phyloP scores from a whole-genome alignment of 2,888 invertebrate genomes.

The Myathropa florea region DNA sequence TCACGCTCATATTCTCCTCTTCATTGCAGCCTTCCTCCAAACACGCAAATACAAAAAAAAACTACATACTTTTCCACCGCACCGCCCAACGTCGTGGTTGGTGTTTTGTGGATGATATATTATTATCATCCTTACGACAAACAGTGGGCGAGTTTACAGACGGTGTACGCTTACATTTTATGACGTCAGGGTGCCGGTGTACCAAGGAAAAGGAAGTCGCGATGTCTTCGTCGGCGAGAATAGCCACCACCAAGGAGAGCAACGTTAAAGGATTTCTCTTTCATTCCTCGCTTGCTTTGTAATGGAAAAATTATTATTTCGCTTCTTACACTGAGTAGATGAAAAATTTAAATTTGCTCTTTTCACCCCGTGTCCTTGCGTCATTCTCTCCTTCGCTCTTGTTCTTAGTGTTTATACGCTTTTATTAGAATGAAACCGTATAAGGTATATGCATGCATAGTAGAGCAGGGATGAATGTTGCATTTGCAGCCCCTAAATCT shows the following conservation, averaged over 20 bases:
- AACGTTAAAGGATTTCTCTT: slow-evolving; percentile 31
- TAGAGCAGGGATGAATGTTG: slow-evolving; percentile 10
- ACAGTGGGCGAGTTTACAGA: slow-evolving; percentile 45
- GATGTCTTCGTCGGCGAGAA: slow-evolving; percentile 1
- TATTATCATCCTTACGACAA: slow-evolving; percentile 54
- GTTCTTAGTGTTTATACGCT: neutral
- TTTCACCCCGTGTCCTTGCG: slow-evolving; percentile 55
- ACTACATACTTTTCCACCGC: neutral
- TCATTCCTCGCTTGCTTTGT: slow-evolving; percentile 25
- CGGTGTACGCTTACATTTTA: slow-evolving; percentile 43
- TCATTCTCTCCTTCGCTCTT: neutral
- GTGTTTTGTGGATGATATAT: slow-evolving; percentile 55
- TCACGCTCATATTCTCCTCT: neutral
- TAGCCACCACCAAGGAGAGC: neutral
- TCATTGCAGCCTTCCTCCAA: neutral
- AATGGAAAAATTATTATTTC: slow-evolving; percentile 65
- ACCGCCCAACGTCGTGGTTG: neutral
- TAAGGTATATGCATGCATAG: neutral
- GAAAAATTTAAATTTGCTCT: slow-evolving; percentile 67
- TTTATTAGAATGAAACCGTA: slow-evolving; percentile 24
- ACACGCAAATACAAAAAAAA: neutral
- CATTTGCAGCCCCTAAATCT: slow-evolving; percentile 51
- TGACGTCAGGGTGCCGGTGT: slow-evolving; percentile 35
- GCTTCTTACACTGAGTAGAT: slow-evolving; percentile 50
- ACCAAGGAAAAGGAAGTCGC: slow-evolving; percentile 28